A percentile compares a stretch with the other conserved stretches of the same genome.
Conservation (phyloP, 2,797 vertebrate genomes). For the Myotis myotis region DNA sequence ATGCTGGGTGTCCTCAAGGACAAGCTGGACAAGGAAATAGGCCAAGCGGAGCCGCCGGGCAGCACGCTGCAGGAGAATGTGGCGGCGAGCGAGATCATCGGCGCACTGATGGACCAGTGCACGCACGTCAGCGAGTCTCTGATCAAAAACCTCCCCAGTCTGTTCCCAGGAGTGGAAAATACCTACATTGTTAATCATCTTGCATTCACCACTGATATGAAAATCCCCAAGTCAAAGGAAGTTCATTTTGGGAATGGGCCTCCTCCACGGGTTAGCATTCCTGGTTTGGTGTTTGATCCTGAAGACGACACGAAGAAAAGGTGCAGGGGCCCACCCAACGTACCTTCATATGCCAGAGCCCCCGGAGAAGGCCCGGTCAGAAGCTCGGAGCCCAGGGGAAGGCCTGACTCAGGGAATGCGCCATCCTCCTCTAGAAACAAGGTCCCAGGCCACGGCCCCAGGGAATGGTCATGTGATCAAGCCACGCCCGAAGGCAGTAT, state of each 20-base stretch:
- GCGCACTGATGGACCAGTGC: constrained; percentile 69
- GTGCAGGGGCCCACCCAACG: not conserved
- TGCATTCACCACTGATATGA: not conserved
- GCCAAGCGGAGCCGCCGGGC: constrained; percentile 43
- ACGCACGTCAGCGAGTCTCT: constrained; percentile 63
- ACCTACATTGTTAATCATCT: constrained; percentile 58
- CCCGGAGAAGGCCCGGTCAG: not conserved
- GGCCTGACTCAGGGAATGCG: not conserved
- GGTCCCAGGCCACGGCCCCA: not conserved
- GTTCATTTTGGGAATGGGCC: not conserved
- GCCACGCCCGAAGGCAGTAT: constrained; percentile 66
- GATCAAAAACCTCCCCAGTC: constrained; percentile 57
- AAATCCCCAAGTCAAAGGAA: constrained; percentile 46
- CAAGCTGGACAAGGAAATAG: constrained; percentile 74
- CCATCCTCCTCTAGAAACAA: not conserved
- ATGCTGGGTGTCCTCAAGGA: constrained; percentile 75
- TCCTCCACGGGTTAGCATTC: constrained; percentile 42
- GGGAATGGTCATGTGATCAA: not conserved
- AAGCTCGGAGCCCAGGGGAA: not conserved
- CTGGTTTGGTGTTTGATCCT: constrained; percentile 49
- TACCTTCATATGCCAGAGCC: not conserved
- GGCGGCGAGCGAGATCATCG: constrained; percentile 71
- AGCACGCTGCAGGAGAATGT: constrained; percentile 64
- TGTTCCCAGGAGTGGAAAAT: constrained; percentile 28
- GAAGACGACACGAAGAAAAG: constrained; percentile 41